phyloP scores from a whole-genome alignment of 2,888 invertebrate genomes.

The Morinoia aosen region DNA sequence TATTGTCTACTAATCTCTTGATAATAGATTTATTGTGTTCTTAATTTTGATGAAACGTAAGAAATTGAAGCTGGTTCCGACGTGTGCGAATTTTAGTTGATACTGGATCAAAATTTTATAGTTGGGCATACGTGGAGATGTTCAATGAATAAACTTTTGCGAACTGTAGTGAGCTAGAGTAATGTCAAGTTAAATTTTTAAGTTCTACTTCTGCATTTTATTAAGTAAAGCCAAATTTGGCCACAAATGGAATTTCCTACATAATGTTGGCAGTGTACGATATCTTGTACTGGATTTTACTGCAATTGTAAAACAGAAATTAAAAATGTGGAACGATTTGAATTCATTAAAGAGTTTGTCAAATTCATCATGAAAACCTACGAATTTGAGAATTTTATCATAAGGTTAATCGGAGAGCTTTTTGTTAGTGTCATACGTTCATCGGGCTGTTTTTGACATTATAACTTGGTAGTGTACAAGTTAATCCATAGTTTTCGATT shows the following conservation, averaged over 20 bases:
- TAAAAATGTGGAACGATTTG: too few relatives aligned
- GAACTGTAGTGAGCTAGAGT: neutral
- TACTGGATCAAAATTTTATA: neutral
- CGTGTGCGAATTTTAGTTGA: neutral
- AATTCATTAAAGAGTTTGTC: too few relatives aligned
- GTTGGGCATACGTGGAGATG: neutral
- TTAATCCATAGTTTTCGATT: too few relatives aligned
- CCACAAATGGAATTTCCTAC: neutral
- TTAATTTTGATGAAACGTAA: neutral
- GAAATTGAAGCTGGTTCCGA: neutral
- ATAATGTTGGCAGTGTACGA: neutral
- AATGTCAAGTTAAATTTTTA: neutral
- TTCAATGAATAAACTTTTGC: neutral
- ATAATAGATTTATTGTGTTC: neutral
- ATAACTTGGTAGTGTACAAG: too few relatives aligned
- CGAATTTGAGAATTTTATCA: too few relatives aligned
- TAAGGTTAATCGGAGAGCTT: too few relatives aligned
- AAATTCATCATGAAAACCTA: too few relatives aligned
- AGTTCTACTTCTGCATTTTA: too few relatives aligned
- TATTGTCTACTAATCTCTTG: neutral
- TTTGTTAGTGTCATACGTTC: too few relatives aligned
- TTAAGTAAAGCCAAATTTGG: neutral
- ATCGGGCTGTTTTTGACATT: too few relatives aligned
- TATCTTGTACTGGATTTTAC: neutral
- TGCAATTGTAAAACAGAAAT: too few relatives aligned